Evolutionary conservation across 2,888 invertebrate genomes (phyloP).

Genomic region (Herminia tarsipennalis): DNA sequence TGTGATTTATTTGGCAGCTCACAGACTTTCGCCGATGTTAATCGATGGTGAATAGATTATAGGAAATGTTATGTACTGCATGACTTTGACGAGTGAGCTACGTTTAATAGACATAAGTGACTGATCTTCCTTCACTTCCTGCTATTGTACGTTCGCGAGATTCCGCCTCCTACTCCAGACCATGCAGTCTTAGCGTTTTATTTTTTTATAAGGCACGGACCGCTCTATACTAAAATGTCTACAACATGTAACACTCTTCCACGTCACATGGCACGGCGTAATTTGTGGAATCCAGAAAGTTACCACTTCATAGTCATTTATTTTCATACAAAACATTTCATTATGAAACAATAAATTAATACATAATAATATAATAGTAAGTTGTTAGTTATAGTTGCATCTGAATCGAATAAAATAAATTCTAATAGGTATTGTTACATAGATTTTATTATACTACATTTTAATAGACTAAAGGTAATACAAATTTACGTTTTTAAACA

Average conservation of each 20-base stretch:
- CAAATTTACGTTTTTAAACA: slow-evolving; percentile 1
- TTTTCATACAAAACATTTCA: slow-evolving; percentile 68
- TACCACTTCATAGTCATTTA: slow-evolving; percentile 66
- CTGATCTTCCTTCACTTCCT: slow-evolving; percentile 53
- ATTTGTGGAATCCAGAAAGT: slow-evolving; percentile 38
- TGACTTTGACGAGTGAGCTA: slow-evolving; percentile 65
- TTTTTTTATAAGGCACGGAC: slow-evolving; percentile 18
- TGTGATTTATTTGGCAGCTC: slow-evolving; percentile 34
- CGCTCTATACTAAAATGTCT: slow-evolving; percentile 21
- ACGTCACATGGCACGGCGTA: slow-evolving; percentile 21
- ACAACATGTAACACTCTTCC: slow-evolving; percentile 15
- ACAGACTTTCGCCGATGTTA: slow-evolving; percentile 31
- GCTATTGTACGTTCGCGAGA: slow-evolving; percentile 23
- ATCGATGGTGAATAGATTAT: slow-evolving; percentile 46
- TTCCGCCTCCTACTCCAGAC: slow-evolving; percentile 35
- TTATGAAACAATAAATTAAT: slow-evolving; percentile 26
- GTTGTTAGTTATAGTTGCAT: slow-evolving; percentile 60
- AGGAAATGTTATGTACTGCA: slow-evolving; percentile 44
- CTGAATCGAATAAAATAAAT: slow-evolving; percentile 62
- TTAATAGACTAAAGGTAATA: slow-evolving; percentile 26
- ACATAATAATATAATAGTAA: slow-evolving; percentile 44
- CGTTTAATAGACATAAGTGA: slow-evolving; percentile 65
- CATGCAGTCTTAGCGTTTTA: slow-evolving; percentile 18
- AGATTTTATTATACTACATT: slow-evolving; percentile 14
- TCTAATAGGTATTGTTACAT: slow-evolving; percentile 51